Evolutionary conservation across 2,797 vertebrate species (phyloP).

Genomic region (Aratinga solstitialis): DNA sequence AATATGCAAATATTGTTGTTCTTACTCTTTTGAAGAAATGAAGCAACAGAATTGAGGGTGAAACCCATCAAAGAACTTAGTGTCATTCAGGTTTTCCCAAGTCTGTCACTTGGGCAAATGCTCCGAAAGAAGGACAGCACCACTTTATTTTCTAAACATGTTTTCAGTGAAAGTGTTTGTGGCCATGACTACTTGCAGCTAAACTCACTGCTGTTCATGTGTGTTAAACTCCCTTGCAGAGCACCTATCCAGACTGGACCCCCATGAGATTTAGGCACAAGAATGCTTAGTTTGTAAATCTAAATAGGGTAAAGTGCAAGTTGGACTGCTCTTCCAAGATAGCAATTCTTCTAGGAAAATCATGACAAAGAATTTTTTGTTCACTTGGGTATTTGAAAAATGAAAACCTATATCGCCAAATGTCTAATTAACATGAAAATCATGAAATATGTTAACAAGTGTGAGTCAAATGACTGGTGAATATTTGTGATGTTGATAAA

Average conservation of each 20-base stretch:
- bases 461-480: background rate
- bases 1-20: background rate
- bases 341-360: background rate
- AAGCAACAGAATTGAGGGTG: background rate
- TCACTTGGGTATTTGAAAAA: background rate
- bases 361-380: background rate
- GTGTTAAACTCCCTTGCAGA: background rate
- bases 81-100: background rate
- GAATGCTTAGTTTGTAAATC: background rate
- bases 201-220: background rate
- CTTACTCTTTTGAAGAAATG: background rate
- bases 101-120: background rate
- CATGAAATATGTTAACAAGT: background rate
- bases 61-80: background rate
- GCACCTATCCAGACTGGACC: background rate
- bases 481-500: background rate
- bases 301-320: background rate
- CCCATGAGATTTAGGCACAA: background rate
- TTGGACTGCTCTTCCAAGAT: background rate
- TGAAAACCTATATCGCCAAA: fast-evolving
- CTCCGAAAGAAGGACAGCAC: background rate
- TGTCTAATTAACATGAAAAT: slow-evolving; percentile 21
- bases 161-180: background rate
- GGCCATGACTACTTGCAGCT: background rate
- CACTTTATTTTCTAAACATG: background rate